Evolutionary conservation across 2,888 invertebrate species (phyloP).

Genomic region (Cheilosia impressa): DNA sequence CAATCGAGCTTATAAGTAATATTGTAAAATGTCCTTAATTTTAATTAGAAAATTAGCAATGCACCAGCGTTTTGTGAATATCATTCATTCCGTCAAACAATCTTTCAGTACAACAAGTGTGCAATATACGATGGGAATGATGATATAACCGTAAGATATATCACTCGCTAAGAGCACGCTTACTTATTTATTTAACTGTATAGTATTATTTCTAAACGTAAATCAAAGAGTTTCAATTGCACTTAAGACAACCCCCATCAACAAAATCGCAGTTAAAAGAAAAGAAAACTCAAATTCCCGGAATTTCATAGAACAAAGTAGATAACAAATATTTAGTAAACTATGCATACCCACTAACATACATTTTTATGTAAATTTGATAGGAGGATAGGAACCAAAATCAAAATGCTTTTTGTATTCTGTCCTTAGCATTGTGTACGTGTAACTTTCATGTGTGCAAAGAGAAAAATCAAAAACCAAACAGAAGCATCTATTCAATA

Average conservation of each 20-base stretch:
- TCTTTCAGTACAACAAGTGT: constrained; percentile 17
- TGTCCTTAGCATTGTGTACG: constrained; percentile 45
- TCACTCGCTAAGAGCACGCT: constrained; percentile 49
- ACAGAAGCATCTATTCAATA: constrained; percentile 32
- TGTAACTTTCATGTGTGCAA: constrained; percentile 28
- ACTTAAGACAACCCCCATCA: constrained; percentile 14
- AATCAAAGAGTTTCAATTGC: constrained; percentile 35
- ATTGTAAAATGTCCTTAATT: constrained; percentile 15
- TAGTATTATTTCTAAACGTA: constrained; percentile 17
- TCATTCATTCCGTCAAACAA: constrained; percentile 20
- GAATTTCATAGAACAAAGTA: constrained; percentile 15
- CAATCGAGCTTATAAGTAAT: constrained; percentile 9
- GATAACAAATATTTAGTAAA: constrained; percentile 23
- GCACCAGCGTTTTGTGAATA: constrained; percentile 46
- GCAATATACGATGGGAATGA: constrained; percentile 46
- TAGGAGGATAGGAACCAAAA: constrained; percentile 10
- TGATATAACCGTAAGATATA: constrained; percentile 27
- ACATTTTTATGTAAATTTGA: constrained; percentile 21
- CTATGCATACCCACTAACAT: constrained; percentile 36
- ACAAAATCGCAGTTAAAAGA: constrained; percentile 27
- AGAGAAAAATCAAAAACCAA: constrained; percentile 38
- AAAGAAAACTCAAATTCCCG: not conserved
- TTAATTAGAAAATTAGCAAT: constrained; percentile 28
- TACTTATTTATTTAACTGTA: constrained; percentile 62
- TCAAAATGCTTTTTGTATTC: constrained; percentile 66